Percentiles rank a stretch among this genome's conserved stretches.
Conservation (phyloP, 1,140 invertebrate species). For the Parasteatoda tepidariorum region DNA sequence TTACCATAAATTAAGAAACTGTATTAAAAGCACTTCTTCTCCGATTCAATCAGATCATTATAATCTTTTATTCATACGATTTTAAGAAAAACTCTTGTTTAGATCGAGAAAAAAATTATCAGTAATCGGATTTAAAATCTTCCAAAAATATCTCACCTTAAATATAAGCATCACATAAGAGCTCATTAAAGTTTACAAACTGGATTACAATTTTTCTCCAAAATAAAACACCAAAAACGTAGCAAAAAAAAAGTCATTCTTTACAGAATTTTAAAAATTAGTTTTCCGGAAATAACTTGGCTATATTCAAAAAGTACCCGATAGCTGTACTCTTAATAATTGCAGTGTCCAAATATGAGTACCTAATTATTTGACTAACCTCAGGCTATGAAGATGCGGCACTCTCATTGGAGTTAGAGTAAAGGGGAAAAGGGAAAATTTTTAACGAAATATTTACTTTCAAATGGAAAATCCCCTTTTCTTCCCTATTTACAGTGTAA, state of each 20-base stretch:
- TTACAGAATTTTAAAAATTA: neutral
- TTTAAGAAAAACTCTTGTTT: too few species aligned
- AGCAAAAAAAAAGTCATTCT: neutral
- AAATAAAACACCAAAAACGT: neutral
- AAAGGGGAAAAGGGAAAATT: slow-evolving; percentile 22
- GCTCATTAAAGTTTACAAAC: neutral
- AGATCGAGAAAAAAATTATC: too few species aligned
- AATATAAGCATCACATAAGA: neutral
- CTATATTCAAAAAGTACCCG: neutral
- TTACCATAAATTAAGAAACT: too few species aligned
- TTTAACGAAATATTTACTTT: slow-evolving; percentile 53
- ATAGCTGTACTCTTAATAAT: slow-evolving; percentile 7
- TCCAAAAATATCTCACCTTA: neutral
- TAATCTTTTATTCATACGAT: too few species aligned
- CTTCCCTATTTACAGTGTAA: neutral
- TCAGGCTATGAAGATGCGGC: neutral
- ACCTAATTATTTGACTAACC: slow-evolving; percentile 48
- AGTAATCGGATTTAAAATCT: too few species aligned
- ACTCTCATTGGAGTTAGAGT: slow-evolving; percentile 14
- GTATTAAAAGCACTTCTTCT: too few species aligned
- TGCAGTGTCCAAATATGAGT: slow-evolving; percentile 36
- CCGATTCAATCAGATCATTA: too few species aligned
- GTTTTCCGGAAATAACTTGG: neutral
- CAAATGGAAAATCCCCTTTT: slow-evolving; percentile 8
- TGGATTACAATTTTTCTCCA: neutral